A percentile compares a stretch with the other conserved stretches of the same genome.
Evolutionary conservation across 1,140 invertebrate species (phyloP).

Genomic region (Hylaeus volcanicus): DNA sequence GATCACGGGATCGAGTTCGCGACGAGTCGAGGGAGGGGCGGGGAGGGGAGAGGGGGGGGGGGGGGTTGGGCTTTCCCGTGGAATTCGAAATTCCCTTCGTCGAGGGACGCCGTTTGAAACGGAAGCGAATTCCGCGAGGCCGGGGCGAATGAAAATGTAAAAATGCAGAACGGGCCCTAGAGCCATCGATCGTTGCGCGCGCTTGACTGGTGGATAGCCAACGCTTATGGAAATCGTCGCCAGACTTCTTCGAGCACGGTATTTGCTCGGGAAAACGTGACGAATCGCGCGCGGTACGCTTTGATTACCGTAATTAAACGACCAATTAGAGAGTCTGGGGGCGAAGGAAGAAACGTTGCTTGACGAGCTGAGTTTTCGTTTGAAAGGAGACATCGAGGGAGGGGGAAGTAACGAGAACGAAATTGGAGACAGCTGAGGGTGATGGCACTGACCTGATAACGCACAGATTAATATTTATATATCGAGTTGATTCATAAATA

Average conservation of each 20-base stretch:
- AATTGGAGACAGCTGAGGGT: constrained; percentile 1
- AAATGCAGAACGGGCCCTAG: constrained; percentile 18
- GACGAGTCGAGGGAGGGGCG: not conserved
- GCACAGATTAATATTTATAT: no score
- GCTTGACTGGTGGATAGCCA: not conserved
- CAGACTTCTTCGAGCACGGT: not conserved
- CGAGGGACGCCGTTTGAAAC: no score
- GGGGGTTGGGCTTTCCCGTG: not conserved
- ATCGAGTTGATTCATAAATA: no score
- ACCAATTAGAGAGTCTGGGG: constrained; percentile 55
- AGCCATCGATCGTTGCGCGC: constrained; percentile 10
- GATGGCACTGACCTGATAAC: not conserved
- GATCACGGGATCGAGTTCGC: constrained; percentile 6
- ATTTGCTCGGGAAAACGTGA: constrained; percentile 53
- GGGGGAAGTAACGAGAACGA: not conserved
- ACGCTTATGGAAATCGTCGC: constrained; percentile 40
- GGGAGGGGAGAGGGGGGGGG: no score
- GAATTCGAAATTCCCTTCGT: constrained; percentile 18
- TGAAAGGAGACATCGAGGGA: not conserved
- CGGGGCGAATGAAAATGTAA: constrained; percentile 23
- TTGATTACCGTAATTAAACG: constrained; percentile 61
- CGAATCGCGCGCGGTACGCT: constrained; percentile 49
- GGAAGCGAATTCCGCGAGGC: not conserved
- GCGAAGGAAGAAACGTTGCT: not conserved
- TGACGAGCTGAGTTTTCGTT: constrained; percentile 6